These are phyloP conservation scores for Oryzaephilus surinamensis DNA, from an alignment of 1,140 invertebrate species.

Conservation along the genomic window DNA sequence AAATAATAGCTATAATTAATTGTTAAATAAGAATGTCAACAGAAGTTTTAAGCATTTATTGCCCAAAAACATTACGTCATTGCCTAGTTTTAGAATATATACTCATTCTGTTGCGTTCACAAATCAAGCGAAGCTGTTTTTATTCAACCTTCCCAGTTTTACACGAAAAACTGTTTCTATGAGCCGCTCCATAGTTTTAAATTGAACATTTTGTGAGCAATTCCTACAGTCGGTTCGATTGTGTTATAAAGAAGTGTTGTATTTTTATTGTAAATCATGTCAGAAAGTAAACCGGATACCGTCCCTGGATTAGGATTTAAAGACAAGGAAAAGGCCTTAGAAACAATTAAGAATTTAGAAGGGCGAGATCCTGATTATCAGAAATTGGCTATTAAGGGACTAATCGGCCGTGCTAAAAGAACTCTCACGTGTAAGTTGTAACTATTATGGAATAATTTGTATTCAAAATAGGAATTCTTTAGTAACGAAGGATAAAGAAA, in stretches of 20 bases:
- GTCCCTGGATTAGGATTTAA: constrained; percentile 55
- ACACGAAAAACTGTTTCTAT: constrained; percentile 12
- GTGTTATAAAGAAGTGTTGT: too few relatives aligned
- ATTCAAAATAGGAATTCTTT: constrained; percentile 17
- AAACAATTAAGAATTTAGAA: constrained; percentile 49
- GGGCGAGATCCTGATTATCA: constrained; percentile 57
- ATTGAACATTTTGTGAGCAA: not conserved
- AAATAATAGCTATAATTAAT: too few relatives aligned
- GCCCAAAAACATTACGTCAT: constrained; percentile 13
- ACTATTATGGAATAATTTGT: not conserved
- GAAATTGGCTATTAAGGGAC: constrained; percentile 49
- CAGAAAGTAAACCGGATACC: constrained; percentile 32
- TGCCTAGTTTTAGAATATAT: constrained; percentile 16
- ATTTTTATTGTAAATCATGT: constrained; percentile 19
- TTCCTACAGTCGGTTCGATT: not conserved
- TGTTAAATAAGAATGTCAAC: too few relatives aligned
- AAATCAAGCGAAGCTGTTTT: constrained; percentile 1
- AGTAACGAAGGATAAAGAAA: constrained; percentile 54
- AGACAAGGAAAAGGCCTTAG: constrained; percentile 52
- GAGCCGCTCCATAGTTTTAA: constrained; percentile 7
- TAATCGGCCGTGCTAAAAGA: constrained; percentile 51
- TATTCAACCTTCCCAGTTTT: constrained; percentile 5
- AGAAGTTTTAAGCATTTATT: too few relatives aligned
- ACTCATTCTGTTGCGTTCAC: constrained; percentile 11
- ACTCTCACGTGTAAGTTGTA: constrained; percentile 48